Evolutionary conservation across 2,888 invertebrate genomes (phyloP).

Genomic region (Lepetodrilus schrolli): DNA sequence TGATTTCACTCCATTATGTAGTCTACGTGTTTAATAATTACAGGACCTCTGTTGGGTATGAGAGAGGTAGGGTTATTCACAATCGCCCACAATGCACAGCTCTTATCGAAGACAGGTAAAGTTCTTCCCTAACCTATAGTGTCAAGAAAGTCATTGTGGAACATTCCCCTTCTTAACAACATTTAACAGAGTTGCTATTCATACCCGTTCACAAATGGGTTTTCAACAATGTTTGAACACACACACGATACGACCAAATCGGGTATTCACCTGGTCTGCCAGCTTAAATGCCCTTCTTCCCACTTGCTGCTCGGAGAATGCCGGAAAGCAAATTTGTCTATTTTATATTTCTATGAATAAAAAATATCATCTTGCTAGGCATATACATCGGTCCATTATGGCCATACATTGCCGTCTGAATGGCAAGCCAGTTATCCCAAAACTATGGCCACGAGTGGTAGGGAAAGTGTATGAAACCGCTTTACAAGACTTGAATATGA

Average conservation of each 20-base stretch:
- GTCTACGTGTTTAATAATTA: conserved; percentile 2
- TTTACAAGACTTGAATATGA: not conserved
- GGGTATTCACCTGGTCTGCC: not conserved
- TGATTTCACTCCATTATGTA: conserved; percentile 18
- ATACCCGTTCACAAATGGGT: not conserved
- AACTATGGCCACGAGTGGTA: not conserved
- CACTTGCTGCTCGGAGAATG: not conserved
- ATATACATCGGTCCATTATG: not conserved
- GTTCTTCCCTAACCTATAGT: not conserved
- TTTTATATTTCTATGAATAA: conserved; percentile 5
- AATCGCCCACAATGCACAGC: conserved; percentile 9
- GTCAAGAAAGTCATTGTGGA: not conserved
- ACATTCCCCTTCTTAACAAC: conserved; percentile 1
- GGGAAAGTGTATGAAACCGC: not conserved
- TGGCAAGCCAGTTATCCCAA: not conserved
- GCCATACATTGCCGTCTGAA: not conserved
- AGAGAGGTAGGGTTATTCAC: conserved; percentile 14
- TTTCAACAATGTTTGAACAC: conserved; percentile 18
- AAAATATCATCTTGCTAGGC: not conserved
- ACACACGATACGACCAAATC: not conserved
- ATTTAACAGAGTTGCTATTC: not conserved
- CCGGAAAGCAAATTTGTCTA: not conserved
- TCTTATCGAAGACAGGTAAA: conserved; percentile 14
- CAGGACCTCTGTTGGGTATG: not conserved
- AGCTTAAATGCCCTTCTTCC: not conserved